phyloP scores from a whole-genome alignment of 2,888 invertebrate genomes.

The Protonemura montana region DNA sequence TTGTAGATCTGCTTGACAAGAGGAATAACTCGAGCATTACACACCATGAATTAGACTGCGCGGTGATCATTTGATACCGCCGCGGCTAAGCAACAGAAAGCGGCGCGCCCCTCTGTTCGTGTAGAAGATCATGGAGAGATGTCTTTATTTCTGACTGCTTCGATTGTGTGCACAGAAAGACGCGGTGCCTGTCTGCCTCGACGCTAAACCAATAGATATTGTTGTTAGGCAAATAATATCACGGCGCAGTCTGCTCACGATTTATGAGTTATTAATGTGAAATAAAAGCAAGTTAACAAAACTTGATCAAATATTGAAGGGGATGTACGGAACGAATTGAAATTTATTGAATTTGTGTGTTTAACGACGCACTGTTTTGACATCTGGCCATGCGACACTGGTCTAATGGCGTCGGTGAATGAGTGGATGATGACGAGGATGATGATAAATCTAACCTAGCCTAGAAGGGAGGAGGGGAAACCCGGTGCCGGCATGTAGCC shows the following conservation, averaged over 20 bases:
- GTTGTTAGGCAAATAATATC: constrained; percentile 12
- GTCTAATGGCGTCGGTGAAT: too few relatives aligned
- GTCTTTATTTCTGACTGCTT: not conserved
- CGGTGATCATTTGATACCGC: not conserved
- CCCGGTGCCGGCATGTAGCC: too few relatives aligned
- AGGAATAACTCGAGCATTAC: not conserved
- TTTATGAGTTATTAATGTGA: not conserved
- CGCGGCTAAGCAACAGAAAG: not conserved
- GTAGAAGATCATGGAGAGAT: not conserved
- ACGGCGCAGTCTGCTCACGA: not conserved
- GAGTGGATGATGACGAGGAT: too few relatives aligned
- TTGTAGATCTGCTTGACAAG: constrained; percentile 7
- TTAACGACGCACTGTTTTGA: too few relatives aligned
- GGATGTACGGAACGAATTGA: not conserved
- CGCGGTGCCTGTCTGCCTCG: not conserved
- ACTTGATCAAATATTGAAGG: constrained; percentile 12
- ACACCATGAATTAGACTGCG: not conserved
- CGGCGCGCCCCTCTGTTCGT: not conserved
- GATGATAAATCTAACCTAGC: too few relatives aligned
- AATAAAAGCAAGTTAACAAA: not conserved
- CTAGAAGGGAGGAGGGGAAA: too few relatives aligned
- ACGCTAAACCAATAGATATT: not conserved
- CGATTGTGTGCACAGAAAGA: not conserved
- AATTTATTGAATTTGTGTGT: too few relatives aligned
- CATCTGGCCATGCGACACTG: too few relatives aligned